Evolutionary conservation across 2,888 invertebrate species (phyloP).

Genomic region (Esperia sulphurella): DNA sequence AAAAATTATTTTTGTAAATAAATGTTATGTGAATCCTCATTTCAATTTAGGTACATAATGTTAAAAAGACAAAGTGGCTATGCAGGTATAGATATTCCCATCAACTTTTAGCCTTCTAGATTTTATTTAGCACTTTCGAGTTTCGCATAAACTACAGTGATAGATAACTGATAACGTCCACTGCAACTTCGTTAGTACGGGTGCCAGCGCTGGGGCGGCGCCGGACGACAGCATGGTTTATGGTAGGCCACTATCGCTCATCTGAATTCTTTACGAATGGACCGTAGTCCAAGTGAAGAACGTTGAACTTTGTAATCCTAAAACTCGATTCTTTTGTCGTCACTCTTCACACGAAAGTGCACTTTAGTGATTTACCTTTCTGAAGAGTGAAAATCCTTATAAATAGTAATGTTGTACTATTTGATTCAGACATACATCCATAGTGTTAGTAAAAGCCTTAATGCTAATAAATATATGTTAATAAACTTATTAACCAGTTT

Average conservation of each 20-base stretch:
- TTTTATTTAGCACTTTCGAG: neutral
- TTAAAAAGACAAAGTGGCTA: neutral
- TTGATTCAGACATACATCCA: too few relatives aligned
- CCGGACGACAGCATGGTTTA: constrained; percentile 61
- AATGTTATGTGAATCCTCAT: too few relatives aligned
- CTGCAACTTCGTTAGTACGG: constrained; percentile 3
- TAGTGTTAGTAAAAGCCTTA: too few relatives aligned
- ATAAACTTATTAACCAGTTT: too few relatives aligned
- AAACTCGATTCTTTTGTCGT: too few relatives aligned
- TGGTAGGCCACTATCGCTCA: constrained; percentile 56
- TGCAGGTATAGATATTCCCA: neutral
- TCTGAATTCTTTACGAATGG: constrained; percentile 40
- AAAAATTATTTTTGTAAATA: too few relatives aligned
- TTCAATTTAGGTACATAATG: too few relatives aligned
- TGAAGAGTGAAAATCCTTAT: too few relatives aligned
- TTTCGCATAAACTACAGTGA: neutral
- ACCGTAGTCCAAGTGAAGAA: constrained; percentile 1
- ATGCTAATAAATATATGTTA: too few relatives aligned
- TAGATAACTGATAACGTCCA: constrained; percentile 11
- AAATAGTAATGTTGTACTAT: too few relatives aligned
- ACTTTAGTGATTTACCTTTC: too few relatives aligned
- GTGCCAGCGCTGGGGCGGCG: constrained; percentile 29
- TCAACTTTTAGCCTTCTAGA: neutral
- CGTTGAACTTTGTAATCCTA: neutral
- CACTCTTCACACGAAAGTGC: too few relatives aligned